Conservation (phyloP, 2,797 vertebrate species). For the Loriculus beryllinus region DNA sequence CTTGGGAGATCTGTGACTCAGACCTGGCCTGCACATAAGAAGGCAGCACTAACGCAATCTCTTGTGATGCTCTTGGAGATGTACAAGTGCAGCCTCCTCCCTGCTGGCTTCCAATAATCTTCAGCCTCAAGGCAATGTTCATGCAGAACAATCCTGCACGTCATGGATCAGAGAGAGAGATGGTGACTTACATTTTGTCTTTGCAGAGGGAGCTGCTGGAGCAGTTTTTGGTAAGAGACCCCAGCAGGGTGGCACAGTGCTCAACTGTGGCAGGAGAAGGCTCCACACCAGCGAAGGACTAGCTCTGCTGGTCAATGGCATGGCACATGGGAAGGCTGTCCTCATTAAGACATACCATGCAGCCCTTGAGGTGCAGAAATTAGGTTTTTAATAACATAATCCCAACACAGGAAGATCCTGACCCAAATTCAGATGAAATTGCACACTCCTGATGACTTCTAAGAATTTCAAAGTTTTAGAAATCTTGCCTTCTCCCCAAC, state of each 20-base stretch:
- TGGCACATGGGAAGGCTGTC: fast-evolving
- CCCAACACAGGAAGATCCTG: background rate
- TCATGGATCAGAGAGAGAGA: background rate
- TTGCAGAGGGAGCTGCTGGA: background rate
- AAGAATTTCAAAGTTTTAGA: background rate
- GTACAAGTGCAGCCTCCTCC: background rate
- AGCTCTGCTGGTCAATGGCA: background rate
- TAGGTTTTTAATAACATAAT: background rate
- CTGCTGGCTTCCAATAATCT: background rate
- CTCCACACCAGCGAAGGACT: background rate
- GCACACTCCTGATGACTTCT: background rate
- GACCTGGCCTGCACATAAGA: background rate
- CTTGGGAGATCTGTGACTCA: background rate
- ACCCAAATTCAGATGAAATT: background rate
- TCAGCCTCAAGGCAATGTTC: background rate
- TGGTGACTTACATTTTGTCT: background rate
- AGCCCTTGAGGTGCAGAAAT: background rate
- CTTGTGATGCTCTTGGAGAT: background rate
- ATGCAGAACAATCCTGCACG: background rate
- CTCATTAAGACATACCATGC: background rate
- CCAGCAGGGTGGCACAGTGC: background rate
- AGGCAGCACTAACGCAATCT: background rate
- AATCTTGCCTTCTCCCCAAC: background rate
- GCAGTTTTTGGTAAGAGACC: background rate
- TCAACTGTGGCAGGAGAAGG: background rate